These are phyloP conservation scores for Vireo griseus DNA, from an alignment of 2,797 vertebrate genomes.

Conservation along the genomic window DNA sequence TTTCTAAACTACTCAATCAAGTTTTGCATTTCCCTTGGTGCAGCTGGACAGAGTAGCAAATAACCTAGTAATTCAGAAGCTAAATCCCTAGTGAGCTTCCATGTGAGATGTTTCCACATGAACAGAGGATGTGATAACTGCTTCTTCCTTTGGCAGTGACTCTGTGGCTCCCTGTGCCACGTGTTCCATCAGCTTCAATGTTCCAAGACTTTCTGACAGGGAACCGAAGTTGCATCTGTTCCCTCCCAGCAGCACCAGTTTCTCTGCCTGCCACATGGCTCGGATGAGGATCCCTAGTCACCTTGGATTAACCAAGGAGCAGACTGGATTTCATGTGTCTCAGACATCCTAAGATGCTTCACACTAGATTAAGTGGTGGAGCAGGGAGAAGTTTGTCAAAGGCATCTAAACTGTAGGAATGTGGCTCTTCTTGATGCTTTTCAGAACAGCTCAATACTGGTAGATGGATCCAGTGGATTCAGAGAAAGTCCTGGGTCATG, in stretches of 20 bases:
- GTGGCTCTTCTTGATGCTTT: neutral
- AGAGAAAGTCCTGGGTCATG: neutral
- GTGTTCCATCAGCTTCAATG: fast-evolving
- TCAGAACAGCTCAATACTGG: neutral
- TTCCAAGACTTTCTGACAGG: neutral
- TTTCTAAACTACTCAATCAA: neutral
- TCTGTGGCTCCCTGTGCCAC: neutral
- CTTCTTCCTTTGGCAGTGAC: neutral
- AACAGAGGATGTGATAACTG: neutral
- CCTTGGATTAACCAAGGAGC: neutral
- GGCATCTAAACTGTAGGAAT: neutral
- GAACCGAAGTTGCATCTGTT: neutral
- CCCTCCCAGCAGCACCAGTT: neutral
- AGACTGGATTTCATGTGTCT: neutral
- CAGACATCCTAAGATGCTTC: neutral
- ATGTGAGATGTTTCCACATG: fast-evolving
- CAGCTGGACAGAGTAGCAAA: neutral
- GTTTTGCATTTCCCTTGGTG: neutral
- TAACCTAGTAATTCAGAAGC: neutral
- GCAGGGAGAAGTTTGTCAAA: neutral
- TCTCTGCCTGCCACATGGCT: neutral
- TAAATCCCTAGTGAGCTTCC: neutral
- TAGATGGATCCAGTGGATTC: neutral
- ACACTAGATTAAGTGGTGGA: neutral
- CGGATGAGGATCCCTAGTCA: neutral